Conservation (phyloP, 2,797 vertebrate species). For the Etheostoma nigrum region DNA sequence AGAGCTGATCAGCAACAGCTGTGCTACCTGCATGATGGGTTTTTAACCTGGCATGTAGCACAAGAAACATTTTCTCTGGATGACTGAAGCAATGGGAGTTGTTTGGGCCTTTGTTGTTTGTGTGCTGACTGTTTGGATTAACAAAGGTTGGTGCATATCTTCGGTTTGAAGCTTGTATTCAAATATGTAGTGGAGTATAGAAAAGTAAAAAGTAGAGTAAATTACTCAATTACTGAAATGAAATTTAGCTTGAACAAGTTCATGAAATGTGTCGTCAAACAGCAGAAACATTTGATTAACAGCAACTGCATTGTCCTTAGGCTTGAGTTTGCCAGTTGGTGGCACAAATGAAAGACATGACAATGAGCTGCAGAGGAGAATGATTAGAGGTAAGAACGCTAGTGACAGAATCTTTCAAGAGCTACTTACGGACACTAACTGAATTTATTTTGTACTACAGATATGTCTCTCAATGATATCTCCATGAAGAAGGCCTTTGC, state of each 20-base stretch:
- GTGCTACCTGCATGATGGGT: too few species aligned
- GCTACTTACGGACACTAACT: too few species aligned
- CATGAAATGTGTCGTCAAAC: background rate
- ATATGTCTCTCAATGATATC: slow-evolving; percentile 1
- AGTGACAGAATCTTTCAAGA: rapidly evolving
- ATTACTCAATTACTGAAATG: too few species aligned
- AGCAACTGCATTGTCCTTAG: background rate
- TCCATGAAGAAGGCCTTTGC: slow-evolving; percentile 25
- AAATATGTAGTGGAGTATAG: background rate
- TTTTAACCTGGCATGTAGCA: too few species aligned
- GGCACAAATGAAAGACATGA: background rate
- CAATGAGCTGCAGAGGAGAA: rapidly evolving
- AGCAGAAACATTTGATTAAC: background rate
- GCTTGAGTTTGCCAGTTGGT: slow-evolving; percentile 9
- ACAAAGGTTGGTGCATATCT: slow-evolving; percentile 30
- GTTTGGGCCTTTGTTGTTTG: too few species aligned
- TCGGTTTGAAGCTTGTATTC: background rate
- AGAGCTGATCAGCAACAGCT: too few species aligned
- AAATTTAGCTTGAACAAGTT: background rate
- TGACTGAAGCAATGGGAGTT: too few species aligned
- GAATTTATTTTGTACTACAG: slow-evolving; percentile 2
- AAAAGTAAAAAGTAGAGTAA: background rate
- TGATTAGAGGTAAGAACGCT: background rate
- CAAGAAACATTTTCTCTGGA: too few species aligned
- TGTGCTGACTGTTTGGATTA: too few species aligned